Base-by-base conservation (phyloP, 2,113 vertebrate species). In the Castor canadensis region DNA sequence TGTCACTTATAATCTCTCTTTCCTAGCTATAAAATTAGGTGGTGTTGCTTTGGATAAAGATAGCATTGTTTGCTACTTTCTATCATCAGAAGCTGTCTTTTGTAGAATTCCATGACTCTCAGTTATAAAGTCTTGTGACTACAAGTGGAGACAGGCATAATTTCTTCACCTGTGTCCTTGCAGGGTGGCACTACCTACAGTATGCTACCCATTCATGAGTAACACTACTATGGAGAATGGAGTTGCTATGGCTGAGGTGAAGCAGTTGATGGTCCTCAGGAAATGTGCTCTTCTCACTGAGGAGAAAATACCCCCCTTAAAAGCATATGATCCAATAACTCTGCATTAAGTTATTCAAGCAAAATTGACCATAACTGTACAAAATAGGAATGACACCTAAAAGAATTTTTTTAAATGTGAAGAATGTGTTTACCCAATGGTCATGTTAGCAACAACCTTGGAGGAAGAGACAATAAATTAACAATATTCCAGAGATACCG, bases 161-260 rank as follows among this genome's bases (percentile, higher is more conserved):
- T 72, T 26, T 49, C 28, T 79, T 47, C n/a, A 0, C 30, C 17
- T 62, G 16, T 19, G n/a, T 26, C 13, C 35, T n/a, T 19, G 10
- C 10, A 0, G 43, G 62, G 35, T 7, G 22, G 24, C 35, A 11
- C 9, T 5, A 12, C 12, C 19, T 20, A 47, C 32, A 30, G 0
- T 1, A 2, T 0, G 5, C 32, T 3, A 8, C 12, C 13, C 20
- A 1, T 5, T 56, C 19, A 5, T 10, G 7, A 43, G 26, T 6
- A 28, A 22, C 24, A 8, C 32, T 49, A n/a, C 54, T 19, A 0
- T 5, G 22, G 9, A 24, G 15, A 11, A 3, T 1, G 45, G 62
- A 40, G 3, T 17, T 1, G 0, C 24, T 7, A 0, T 19, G 26
- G 12, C 73, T 38, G 54, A 40, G 56, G 9, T 3, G 4, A 10